Conservation (phyloP, 2,113 vertebrate genomes). For the Willisornis vidua region DNA sequence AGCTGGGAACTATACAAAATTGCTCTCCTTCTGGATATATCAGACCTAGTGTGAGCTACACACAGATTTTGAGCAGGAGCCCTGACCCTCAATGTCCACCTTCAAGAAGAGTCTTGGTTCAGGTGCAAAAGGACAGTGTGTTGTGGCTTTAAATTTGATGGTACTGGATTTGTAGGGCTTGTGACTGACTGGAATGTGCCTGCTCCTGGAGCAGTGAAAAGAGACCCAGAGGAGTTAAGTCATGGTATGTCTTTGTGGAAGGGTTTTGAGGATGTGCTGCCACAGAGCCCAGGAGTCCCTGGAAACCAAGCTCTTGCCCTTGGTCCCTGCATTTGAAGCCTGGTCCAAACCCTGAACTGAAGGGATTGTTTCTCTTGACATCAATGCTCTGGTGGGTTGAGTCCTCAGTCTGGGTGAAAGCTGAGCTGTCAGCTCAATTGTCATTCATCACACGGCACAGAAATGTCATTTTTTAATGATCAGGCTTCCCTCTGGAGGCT, state of each 20-base stretch:
- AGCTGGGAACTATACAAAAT: background rate
- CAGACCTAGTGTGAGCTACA: background rate
- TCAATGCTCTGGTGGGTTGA: background rate
- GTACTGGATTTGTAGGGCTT: background rate
- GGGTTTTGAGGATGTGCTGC: background rate
- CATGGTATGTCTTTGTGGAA: background rate
- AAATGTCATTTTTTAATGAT: slow-evolving; percentile 32
- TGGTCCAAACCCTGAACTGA: background rate
- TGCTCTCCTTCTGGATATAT: accelerated
- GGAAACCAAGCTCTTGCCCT: background rate
- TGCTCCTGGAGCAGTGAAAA: background rate
- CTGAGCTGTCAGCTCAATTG: background rate
- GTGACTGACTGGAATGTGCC: background rate
- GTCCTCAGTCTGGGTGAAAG: background rate
- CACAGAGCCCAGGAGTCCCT: background rate
- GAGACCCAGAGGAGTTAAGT: background rate
- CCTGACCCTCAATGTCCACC: accelerated
- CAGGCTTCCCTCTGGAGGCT: background rate
- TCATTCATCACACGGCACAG: background rate
- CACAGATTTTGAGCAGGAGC: background rate
- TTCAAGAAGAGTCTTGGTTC: background rate
- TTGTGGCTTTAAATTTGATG: background rate
- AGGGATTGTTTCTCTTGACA: background rate
- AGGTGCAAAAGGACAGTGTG: background rate
- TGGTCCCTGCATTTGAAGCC: background rate